phyloP scores from a whole-genome alignment of 2,888 invertebrate species.

The Apoderus coryli region DNA sequence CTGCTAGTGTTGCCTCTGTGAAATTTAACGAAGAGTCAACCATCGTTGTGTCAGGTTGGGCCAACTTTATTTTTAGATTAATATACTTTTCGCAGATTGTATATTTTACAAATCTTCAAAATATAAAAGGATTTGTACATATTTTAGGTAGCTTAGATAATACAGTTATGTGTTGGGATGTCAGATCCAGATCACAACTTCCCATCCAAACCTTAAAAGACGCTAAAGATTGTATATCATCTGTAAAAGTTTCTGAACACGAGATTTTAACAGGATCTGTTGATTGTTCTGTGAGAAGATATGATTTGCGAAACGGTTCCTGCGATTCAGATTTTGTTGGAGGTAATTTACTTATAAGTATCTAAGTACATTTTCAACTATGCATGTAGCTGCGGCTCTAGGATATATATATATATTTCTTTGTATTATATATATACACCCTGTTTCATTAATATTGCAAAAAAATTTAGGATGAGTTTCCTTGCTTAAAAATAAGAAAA shows the following conservation, averaged over 20 bases:
- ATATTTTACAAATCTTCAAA: no score
- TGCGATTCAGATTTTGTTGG: slow-evolving; percentile 74
- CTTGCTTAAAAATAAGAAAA: no score
- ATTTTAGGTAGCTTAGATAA: slow-evolving; percentile 77
- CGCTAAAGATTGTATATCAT: slow-evolving; percentile 82
- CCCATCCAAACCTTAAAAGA: slow-evolving; percentile 77
- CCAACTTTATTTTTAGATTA: no score
- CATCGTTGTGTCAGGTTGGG: slow-evolving; percentile 75
- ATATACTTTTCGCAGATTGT: no score
- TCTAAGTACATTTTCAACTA: no score
- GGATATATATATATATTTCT: no score
- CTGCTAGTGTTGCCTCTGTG: slow-evolving; percentile 72
- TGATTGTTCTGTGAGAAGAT: slow-evolving; percentile 74
- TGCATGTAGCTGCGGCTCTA: no score
- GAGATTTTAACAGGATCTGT: slow-evolving; percentile 84
- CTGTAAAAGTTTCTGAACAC: slow-evolving; percentile 67
- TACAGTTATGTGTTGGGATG: slow-evolving; percentile 85
- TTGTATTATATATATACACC: background rate
- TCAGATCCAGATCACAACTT: slow-evolving; percentile 48
- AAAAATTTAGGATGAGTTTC: slow-evolving; percentile 1
- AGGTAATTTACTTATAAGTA: slow-evolving; percentile 33
- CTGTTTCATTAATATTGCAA: background rate
- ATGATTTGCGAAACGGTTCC: slow-evolving; percentile 81
- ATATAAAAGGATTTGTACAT: background rate
- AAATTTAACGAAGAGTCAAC: slow-evolving; percentile 92